These are phyloP conservation scores for Cyprinodon brontotheroides DNA, from an alignment of 2,113 vertebrate genomes.

Conservation along the genomic window DNA sequence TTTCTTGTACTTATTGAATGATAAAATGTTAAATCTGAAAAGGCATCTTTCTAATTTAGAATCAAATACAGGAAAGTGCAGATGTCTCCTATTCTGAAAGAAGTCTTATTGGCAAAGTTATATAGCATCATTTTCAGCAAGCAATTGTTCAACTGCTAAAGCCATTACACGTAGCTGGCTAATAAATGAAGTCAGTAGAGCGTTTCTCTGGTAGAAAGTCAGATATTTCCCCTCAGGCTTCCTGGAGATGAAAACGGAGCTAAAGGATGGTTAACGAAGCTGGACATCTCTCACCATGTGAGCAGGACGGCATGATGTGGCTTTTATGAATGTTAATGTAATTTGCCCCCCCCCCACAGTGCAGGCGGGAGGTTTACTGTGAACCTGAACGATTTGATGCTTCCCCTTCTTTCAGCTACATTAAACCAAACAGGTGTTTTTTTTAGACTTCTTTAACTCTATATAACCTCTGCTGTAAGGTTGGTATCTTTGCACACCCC, in stretches of 20 bases:
- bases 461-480: no score
- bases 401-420: background rate
- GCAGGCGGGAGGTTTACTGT: background rate
- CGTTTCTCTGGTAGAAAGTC: background rate
- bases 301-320: background rate
- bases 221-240: background rate
- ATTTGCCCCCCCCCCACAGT: background rate
- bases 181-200: background rate
- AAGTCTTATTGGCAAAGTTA: no score
- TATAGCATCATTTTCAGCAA: no score
- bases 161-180: no score
- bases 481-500: background rate
- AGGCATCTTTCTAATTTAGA: no score
- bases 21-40: no score
- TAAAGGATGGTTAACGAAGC: background rate
- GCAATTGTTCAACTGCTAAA: no score
- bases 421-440: background rate
- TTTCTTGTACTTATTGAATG: no score
- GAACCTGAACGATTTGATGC: background rate
- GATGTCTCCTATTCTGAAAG: background rate
- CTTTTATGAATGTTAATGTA: constrained; percentile 3
- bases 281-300: background rate
- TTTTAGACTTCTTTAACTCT: background rate
- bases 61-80: background rate
- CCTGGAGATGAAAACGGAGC: constrained; percentile 1